phyloP scores from a whole-genome alignment of 1,140 invertebrate genomes.

The Diprion similis region DNA sequence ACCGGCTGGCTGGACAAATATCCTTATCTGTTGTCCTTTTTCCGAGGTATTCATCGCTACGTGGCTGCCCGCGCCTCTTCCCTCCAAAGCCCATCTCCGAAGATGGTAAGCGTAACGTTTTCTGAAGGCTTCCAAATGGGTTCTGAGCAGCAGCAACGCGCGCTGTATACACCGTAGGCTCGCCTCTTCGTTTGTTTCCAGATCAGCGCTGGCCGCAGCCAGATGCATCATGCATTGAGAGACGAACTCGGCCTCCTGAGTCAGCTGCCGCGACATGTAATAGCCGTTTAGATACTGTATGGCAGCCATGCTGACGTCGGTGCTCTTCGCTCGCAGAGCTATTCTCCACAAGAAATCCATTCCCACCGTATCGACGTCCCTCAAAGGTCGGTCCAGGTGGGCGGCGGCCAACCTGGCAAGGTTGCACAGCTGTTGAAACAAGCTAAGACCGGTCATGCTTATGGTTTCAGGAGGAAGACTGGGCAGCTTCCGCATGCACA shows the following conservation, averaged over 20 bases:
- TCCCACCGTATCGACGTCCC: conserved; percentile 67
- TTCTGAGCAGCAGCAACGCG: conserved; percentile 85
- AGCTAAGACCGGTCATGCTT: conserved; percentile 88
- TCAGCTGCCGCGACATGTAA: conserved; percentile 89
- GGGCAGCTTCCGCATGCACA: conserved; percentile 90
- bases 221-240: conserved; percentile 90
- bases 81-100: conserved; percentile 83
- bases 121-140: conserved; percentile 91
- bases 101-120: conserved; percentile 88
- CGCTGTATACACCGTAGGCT: conserved; percentile 89
- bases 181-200: conserved; percentile 76
- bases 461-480: conserved; percentile 86
- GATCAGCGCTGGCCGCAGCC: conserved; percentile 76
- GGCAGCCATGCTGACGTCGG: conserved; percentile 91
- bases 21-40: conserved; percentile 69
- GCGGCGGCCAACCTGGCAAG: conserved; percentile 76
- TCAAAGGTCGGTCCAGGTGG: conserved; percentile 63
- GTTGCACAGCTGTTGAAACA: conserved; percentile 91
- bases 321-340: conserved; percentile 85
- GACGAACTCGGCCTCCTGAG: conserved; percentile 91
- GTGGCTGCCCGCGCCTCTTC: conserved; percentile 76
- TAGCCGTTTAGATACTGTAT: conserved; percentile 93
- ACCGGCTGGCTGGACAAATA: conserved; percentile 86
- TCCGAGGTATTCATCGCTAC: conserved; percentile 68
- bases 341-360: conserved; percentile 96